Base-by-base conservation (phyloP, 2,113 vertebrate genomes). In the Ctenomys sociabilis region DNA sequence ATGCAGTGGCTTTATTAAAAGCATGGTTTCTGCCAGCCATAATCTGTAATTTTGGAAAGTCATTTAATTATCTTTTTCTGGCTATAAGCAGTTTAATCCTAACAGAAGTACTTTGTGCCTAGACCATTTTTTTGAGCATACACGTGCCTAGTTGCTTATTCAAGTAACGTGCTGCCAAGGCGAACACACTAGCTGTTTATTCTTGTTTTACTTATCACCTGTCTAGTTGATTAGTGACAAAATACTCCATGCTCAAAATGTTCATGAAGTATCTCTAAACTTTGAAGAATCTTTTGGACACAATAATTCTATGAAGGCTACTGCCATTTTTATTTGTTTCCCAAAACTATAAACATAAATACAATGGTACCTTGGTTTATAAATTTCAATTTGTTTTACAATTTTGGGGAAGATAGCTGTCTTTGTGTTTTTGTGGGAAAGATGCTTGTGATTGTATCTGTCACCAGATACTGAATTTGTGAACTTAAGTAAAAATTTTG, bases 231-330 rank as follows among this genome's bases (percentile, higher is more conserved):
- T 77, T 45, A 88, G 19, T 26, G 37, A 95, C 72, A 94, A 96
- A 97, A 92, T 45, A 17, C 81, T 80, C 68, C 89, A 49, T 70
- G 70, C 59, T 73, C 92, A 57, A 57, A 57, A 57, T 92, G 57
- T 87, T 26, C 83, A 35, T 93, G 11, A 96, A 70, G 61, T 85
- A 88, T 26, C 90, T 90, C 82, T 66, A 94, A 45, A 80, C n/a
- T 78, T 32, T 40, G 9, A 91, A n/a, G 35, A 93, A 22, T 90
- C 13, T 80, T 90, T 83, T 78, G 88, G 52, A 72, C 91, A 91
- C 82, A 95, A 75, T 37, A 88, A 40, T 88, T 63, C 54, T 70
- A n/a, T 64, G 52, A 85, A 73, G 26, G 40, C 13, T 87, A 43
- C 9, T 78, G 8, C 8, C 68, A 13, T 93, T 94, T 93, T 93